A percentile compares a stretch with the other conserved stretches of the same genome.
phyloP scores from a whole-genome alignment of 2,113 vertebrate species.

The Platysternon megacephalum region DNA sequence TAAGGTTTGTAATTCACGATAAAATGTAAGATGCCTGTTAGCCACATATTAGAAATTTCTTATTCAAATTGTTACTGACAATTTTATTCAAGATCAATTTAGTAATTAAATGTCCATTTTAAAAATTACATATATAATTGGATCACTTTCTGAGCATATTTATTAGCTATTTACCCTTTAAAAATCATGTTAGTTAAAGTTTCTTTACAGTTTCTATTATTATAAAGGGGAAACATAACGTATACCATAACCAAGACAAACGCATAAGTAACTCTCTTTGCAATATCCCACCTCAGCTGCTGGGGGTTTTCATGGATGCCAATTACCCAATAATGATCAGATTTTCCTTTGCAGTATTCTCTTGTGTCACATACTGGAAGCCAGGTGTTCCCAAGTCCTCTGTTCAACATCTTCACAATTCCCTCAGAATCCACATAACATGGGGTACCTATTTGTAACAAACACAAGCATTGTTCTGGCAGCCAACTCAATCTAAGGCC shows the following conservation, averaged over 20 bases:
- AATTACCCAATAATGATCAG: slow-evolving; percentile 96
- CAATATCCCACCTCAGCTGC: slow-evolving; percentile 88
- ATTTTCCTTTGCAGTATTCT: slow-evolving; percentile 93
- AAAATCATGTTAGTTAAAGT: background rate
- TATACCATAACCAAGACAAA: background rate
- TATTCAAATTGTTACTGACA: background rate
- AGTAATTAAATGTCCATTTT: background rate
- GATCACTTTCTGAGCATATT: background rate
- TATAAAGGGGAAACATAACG: background rate
- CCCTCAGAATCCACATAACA: slow-evolving; percentile 92
- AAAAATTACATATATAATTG: background rate
- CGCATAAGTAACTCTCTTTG: background rate
- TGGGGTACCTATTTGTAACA: slow-evolving; percentile 83
- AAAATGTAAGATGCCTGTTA: fast-evolving
- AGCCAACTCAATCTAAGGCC: background rate
- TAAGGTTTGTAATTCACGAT: background rate
- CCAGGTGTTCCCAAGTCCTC: slow-evolving; percentile 89
- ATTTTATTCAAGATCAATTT: background rate
- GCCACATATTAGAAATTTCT: background rate
- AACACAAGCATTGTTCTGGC: background rate
- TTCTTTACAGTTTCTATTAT: background rate
- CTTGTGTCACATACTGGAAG: slow-evolving; percentile 89
- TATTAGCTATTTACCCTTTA: background rate
- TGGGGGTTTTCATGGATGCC: slow-evolving; percentile 94
- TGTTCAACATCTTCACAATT: slow-evolving; percentile 89